Evolutionary conservation across 2,888 invertebrate species (phyloP).

Genomic region (Crossocerus cetratus): DNA sequence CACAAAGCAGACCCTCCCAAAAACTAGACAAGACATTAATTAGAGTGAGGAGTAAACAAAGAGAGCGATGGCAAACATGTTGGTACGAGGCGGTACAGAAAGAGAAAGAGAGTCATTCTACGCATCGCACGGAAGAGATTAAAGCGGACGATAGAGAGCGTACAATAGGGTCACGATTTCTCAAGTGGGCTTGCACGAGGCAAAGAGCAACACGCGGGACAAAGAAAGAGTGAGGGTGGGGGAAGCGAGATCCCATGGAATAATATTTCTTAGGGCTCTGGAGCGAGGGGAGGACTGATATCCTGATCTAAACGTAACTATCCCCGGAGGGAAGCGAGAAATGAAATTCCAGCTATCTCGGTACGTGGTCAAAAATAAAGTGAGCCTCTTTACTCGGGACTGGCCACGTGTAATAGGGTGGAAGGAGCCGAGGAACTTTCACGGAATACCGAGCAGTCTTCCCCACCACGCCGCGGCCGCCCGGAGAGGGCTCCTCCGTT

Average conservation of each 20-base stretch:
- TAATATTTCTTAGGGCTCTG: slow-evolving; percentile 49
- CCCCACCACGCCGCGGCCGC: too few species aligned
- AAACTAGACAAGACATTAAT: too few species aligned
- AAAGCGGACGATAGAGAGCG: too few species aligned
- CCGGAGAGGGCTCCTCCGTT: too few species aligned
- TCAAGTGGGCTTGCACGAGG: too few species aligned
- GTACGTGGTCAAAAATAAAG: slow-evolving; percentile 63
- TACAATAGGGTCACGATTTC: too few species aligned
- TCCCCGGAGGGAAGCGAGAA: slow-evolving; percentile 53
- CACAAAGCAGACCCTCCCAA: too few species aligned
- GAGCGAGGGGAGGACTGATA: slow-evolving; percentile 38
- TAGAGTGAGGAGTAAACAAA: too few species aligned
- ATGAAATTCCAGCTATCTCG: slow-evolving; percentile 64
- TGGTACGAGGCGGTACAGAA: too few species aligned
- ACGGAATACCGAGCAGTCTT: slow-evolving; percentile 52
- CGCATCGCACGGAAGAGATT: neutral
- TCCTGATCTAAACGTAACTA: slow-evolving; percentile 60
- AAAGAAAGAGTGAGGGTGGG: slow-evolving; percentile 12
- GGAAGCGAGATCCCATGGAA: slow-evolving; percentile 49
- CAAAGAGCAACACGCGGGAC: too few species aligned
- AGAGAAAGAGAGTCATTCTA: too few species aligned
- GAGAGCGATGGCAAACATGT: too few species aligned
- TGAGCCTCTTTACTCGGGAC: slow-evolving; percentile 51
- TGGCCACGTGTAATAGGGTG: slow-evolving; percentile 53
- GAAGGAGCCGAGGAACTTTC: slow-evolving; percentile 48